Base-by-base conservation (phyloP, 2,888 invertebrate species). In the Agrochola litura region DNA sequence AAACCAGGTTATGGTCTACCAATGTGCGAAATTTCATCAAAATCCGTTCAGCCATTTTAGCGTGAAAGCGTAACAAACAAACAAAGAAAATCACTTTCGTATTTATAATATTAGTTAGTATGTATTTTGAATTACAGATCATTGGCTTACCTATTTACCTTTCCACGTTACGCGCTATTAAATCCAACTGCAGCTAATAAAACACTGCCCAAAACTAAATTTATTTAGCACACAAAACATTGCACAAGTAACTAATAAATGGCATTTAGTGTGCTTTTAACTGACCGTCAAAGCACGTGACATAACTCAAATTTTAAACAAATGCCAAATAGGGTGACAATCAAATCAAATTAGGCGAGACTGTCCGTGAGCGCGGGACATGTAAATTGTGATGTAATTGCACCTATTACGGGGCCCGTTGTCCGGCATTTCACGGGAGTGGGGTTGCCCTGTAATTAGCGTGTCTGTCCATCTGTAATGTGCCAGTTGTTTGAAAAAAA, bases 301-400 rank as follows among this genome's bases (percentile, higher is more conserved):
- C 80, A 79, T 78, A 73, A 91, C 90, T 91, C 88, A 86, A 90
- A 90, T 93, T 94, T 93, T 91, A 92, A 92, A 93, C 93, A 92
- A 92, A 92, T 92, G 91, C 90, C 92, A 91, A 93, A 93, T 91
- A 88, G 90, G 92, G 92, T 92, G 95, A 94, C 95, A 94, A 95
- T 94, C 92, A 93, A 94, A 95, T 94, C 92, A 92, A 94, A 95
- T 95, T 94, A 95, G 93, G 91, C 89, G 91, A 91, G 91, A 93
- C 94, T 91, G 93, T 91, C 91, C 88, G 92, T 88, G 89, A 86
- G 87, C 85, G 79, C 86, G 77, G 88, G 83, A 91, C 91, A 92
- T 92, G 93, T 93, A 93, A 94, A 95, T 93, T 92, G 93, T 92
- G 89, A 87, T 89, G 93, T 95, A 95, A 95, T 95, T 95, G 92